Conservation (phyloP, 2,113 vertebrate species). For the Chaetodon auriga region DNA sequence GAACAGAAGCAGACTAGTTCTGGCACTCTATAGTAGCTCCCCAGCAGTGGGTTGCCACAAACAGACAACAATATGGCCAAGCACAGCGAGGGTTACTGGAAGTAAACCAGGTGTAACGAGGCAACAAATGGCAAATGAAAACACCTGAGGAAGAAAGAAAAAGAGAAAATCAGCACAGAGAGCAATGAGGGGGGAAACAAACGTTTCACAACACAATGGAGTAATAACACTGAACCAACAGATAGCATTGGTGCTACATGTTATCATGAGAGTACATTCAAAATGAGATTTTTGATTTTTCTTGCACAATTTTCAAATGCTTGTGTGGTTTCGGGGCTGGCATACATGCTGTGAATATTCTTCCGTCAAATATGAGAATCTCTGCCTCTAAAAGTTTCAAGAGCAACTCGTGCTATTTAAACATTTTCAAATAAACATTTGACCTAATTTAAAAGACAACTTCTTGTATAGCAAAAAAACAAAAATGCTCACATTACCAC, state of each 20-base stretch:
- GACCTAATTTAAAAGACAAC: background rate
- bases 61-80: background rate
- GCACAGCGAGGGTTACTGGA: background rate
- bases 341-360: background rate
- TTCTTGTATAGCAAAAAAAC: background rate
- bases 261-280: background rate
- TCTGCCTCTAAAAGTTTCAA: background rate
- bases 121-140: slow-evolving; percentile 5
- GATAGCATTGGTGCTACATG: background rate
- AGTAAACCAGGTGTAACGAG: slow-evolving; percentile 7
- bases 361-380: background rate
- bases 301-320: background rate
- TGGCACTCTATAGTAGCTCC: background rate
- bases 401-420: background rate
- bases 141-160: slow-evolving; percentile 25
- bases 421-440: background rate
- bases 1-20: background rate
- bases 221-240: background rate
- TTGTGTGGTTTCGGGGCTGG: background rate
- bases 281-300: background rate
- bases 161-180: background rate
- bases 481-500: background rate
- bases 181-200: background rate
- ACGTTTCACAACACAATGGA: background rate
- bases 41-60: background rate